Conservation (phyloP, 53 echinoderm and acorn worm species). For the Echinometra lucunter region DNA sequence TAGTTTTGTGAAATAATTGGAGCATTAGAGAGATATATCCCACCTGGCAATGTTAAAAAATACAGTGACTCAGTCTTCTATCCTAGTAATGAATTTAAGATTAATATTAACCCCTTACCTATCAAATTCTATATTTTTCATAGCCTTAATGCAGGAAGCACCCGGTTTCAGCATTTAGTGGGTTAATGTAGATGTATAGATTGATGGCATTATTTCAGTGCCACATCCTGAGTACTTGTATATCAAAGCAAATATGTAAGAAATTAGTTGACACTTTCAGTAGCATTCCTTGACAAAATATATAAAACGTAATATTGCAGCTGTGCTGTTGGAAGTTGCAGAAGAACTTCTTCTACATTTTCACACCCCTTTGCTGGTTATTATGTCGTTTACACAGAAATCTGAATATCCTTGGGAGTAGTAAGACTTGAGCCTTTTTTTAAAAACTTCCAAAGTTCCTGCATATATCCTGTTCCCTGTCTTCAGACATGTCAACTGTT, state of each 20-base stretch:
- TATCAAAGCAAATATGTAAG: neutral
- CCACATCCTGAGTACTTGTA: neutral
- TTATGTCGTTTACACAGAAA: neutral
- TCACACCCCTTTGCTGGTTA: neutral
- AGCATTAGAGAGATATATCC: no score
- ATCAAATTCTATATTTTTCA: no score
- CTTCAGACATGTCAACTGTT: slow-evolving; percentile 28
- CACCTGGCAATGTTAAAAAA: no score
- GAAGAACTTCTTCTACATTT: neutral
- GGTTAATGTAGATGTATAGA: no score
- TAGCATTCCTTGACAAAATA: neutral
- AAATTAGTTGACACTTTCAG: neutral
- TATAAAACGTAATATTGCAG: neutral
- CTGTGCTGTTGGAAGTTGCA: neutral
- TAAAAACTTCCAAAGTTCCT: neutral
- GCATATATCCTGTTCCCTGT: slow-evolving; percentile 7
- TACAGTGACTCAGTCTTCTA: neutral
- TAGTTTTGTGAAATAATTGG: no score
- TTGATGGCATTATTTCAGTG: neutral
- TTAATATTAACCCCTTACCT: no score
- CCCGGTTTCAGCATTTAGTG: no score
- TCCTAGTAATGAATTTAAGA: neutral
- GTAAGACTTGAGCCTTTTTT: neutral
- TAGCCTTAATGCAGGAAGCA: no score
- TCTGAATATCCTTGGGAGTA: neutral